Conservation (phyloP, 2,888 invertebrate genomes). For the Stenolophus ochropezus region DNA sequence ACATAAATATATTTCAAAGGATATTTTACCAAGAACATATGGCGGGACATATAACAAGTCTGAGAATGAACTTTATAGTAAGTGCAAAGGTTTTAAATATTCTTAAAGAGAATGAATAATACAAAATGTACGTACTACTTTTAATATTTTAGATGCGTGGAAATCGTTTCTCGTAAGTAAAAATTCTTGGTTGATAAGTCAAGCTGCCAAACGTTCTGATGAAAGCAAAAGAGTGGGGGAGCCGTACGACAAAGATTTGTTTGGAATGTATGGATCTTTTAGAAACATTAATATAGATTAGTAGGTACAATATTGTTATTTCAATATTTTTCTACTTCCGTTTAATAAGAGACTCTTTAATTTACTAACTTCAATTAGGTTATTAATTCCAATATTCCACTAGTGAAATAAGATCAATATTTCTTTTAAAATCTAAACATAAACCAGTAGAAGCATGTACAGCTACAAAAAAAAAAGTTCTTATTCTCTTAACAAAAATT, state of each 20-base stretch:
- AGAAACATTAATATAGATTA: conserved; percentile 19
- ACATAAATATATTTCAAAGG: background rate
- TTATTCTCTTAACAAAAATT: too few relatives aligned
- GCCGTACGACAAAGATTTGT: background rate
- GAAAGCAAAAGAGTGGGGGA: conserved; percentile 2
- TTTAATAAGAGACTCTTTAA: too few relatives aligned
- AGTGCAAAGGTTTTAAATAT: background rate
- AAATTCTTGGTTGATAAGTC: conserved; percentile 13
- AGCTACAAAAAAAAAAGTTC: too few relatives aligned
- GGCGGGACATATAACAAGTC: background rate
- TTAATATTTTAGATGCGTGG: conserved; percentile 14
- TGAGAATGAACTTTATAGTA: background rate
- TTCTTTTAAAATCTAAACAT: too few relatives aligned
- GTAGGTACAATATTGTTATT: background rate
- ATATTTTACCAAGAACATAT: conserved; percentile 38
- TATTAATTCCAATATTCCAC: too few relatives aligned
- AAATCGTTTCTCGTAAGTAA: conserved; percentile 28
- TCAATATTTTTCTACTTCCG: background rate
- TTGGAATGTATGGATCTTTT: conserved; percentile 23
- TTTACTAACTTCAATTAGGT: too few relatives aligned
- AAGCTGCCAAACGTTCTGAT: conserved; percentile 15
- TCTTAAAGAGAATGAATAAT: background rate
- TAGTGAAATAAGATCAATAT: too few relatives aligned
- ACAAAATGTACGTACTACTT: background rate
- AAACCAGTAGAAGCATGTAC: too few relatives aligned